A percentile compares a stretch with the other conserved stretches of the same genome.
These are phyloP conservation scores for Cisticola juncidis DNA, from an alignment of 2,113 vertebrate genomes.

Conservation along the genomic window DNA sequence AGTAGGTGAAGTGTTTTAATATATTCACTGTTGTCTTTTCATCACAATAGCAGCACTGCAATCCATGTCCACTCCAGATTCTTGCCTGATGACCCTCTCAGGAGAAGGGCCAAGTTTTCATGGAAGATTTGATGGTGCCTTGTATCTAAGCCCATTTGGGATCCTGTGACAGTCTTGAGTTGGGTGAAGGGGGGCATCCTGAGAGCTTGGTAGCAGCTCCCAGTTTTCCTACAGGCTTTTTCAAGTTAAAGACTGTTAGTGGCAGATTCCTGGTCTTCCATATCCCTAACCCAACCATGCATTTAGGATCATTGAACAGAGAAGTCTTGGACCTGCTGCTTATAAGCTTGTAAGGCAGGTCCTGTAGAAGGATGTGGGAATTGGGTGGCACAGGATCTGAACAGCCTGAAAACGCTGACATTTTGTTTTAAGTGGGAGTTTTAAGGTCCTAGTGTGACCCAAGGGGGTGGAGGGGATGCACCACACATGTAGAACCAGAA, in stretches of 20 bases:
- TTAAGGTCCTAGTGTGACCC: neutral
- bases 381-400: neutral
- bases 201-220: neutral
- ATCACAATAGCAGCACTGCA: neutral
- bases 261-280: neutral
- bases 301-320: neutral
- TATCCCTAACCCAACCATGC: neutral
- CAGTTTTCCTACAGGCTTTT: neutral
- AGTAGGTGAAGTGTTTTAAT: neutral
- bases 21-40: neutral
- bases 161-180: neutral
- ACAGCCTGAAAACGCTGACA: neutral
- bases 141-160: neutral
- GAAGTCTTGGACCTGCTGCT: neutral
- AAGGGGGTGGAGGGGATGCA: neutral
- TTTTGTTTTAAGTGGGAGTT: neutral
- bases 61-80: neutral
- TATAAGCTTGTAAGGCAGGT: neutral
- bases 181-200: neutral
- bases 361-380: neutral
- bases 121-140: neutral
- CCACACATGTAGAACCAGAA: neutral
- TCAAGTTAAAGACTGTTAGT: neutral
- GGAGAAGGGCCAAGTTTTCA: neutral
- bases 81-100: neutral